Base-by-base conservation (phyloP, 2,113 vertebrate species). In the Pipa parva region DNA sequence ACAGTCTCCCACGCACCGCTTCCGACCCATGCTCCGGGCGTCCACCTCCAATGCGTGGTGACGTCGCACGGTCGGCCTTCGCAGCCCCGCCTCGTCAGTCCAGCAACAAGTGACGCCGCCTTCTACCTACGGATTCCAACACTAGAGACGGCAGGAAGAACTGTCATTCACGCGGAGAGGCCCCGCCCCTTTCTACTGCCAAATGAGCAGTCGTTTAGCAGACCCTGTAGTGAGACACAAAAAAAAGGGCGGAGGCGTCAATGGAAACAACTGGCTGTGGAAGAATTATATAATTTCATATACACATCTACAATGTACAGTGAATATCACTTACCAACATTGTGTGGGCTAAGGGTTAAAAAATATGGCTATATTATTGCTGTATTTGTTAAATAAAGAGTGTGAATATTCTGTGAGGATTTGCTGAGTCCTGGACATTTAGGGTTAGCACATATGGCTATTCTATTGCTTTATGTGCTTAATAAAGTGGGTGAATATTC, bases 1-100 rank as follows among this genome's bases (percentile, higher is more conserved):
- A 91, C 92, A 90, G 89, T 91, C 89, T 87, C 92, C 92, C 89
- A 95, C 94, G 94, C 94, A 93, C 87, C 91, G 94, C 92, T 95
- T 97, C 93, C 94, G 93, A 95, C 93, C 95, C 95, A 97, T 97
- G 92, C 93, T 82, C 83, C 75, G 76, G 91, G 89, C 87, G 89
- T 90, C 65, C 65, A 60, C 65, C 65, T 68, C 29, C 65, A 37
- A 45, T 69, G 65, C 65, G 88, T 85, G 78, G 87, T 88, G 87
- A 87, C 87, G 91, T 88, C 87, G 86, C 24, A 59, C 17, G 45
- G 88, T 89, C 87, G 90, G 83, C 83, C 88, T 88, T 83, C 78
- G 72, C 79, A 79, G 80, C 76, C 76, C 78, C 81, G 76, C 81
- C 78, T 76, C 78, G 75, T 78, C 78, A 79, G 74, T 65, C 77